Conservation (phyloP, 1,140 invertebrate species). For the Spodoptera frugiperda region DNA sequence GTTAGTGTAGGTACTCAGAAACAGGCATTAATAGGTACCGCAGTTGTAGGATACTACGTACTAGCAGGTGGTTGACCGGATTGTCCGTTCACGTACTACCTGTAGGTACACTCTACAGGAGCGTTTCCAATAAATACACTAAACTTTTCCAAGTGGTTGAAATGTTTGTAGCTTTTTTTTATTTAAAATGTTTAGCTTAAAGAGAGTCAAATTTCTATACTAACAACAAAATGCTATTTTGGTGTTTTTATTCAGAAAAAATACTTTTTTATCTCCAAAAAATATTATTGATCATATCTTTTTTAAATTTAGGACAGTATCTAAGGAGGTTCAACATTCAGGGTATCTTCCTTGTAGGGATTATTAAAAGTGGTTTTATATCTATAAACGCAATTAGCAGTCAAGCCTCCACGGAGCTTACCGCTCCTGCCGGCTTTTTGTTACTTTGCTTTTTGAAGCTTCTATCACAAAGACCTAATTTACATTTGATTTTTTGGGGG, state of each 20-base stretch:
- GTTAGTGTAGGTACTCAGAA: neutral
- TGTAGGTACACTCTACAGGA: too few relatives aligned
- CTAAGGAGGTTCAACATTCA: neutral
- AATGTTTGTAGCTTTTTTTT: too few relatives aligned
- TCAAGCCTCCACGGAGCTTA: neutral
- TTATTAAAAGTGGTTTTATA: slow-evolving; percentile 12
- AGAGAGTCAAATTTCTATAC: too few relatives aligned
- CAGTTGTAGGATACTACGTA: neutral
- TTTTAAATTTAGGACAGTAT: neutral
- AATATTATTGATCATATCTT: too few relatives aligned
- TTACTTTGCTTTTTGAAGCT: slow-evolving; percentile 5
- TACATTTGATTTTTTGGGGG: slow-evolving; percentile 6
- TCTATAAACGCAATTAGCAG: slow-evolving; percentile 6
- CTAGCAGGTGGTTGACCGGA: slow-evolving; percentile 21
- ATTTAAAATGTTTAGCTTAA: too few relatives aligned
- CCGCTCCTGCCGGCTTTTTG: neutral
- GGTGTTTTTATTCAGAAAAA: too few relatives aligned
- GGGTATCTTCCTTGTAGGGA: neutral
- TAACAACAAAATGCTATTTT: too few relatives aligned
- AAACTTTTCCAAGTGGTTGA: too few relatives aligned
- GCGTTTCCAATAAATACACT: too few relatives aligned
- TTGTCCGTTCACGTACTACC: neutral
- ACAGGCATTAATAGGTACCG: too few relatives aligned
- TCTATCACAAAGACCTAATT: slow-evolving; percentile 13
- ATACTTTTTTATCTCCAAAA: too few relatives aligned